Conservation (phyloP, 1,140 invertebrate genomes). For the Philaenus spumarius region DNA sequence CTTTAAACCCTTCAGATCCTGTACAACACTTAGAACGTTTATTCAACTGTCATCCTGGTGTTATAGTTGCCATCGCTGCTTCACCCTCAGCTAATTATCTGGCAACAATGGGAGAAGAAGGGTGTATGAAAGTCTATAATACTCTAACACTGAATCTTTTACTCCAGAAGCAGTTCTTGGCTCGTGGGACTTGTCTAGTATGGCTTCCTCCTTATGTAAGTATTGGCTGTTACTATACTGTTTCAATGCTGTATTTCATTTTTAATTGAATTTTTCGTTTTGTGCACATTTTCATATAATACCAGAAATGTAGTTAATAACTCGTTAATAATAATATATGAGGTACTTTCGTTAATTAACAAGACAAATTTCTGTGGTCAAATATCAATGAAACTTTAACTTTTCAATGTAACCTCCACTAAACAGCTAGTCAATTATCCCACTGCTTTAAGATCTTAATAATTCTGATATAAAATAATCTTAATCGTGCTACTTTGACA, state of each 20-base stretch:
- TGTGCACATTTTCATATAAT: not conserved
- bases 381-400: too few relatives aligned
- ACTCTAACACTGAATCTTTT: constrained; percentile 51
- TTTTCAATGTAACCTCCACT: too few relatives aligned
- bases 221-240: constrained; percentile 16
- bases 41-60: constrained; percentile 64
- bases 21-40: constrained; percentile 51
- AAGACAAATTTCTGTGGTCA: too few relatives aligned
- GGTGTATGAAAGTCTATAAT: constrained; percentile 64
- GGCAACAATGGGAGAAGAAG: constrained; percentile 60
- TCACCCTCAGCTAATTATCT: constrained; percentile 59
- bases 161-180: constrained; percentile 52
- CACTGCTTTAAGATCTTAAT: too few relatives aligned
- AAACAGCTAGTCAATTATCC: too few relatives aligned
- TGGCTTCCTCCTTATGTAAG: constrained; percentile 65
- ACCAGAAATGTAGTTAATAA: too few relatives aligned
- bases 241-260: constrained; percentile 34
- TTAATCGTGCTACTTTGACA: too few relatives aligned
- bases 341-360: too few relatives aligned
- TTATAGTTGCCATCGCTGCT: constrained; percentile 57
- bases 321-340: too few relatives aligned
- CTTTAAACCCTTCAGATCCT: constrained; percentile 57
- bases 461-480: too few relatives aligned
- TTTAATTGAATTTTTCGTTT: constrained; percentile 41
- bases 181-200: constrained; percentile 50